Evolutionary conservation across 2,888 invertebrate genomes (phyloP).

Genomic region (Trileptium ribeirensis): DNA sequence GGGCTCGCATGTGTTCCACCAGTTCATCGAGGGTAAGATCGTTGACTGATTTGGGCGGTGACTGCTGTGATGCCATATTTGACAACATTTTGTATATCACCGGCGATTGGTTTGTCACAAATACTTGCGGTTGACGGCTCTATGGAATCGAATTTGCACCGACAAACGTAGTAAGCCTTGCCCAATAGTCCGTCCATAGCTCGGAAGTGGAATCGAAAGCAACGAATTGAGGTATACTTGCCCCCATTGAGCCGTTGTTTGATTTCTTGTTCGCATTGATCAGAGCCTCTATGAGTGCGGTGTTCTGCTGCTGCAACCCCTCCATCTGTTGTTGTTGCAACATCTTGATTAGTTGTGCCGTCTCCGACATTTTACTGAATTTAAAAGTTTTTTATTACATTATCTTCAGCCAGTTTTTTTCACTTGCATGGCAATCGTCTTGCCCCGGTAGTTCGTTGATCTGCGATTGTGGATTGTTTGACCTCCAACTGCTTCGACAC

Average conservation of each 20-base stretch:
- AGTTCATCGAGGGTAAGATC: neutral
- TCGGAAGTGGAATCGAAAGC: neutral
- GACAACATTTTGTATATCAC: neutral
- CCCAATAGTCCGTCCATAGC: slow-evolving; percentile 11
- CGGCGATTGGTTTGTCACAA: neutral
- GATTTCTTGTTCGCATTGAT: neutral
- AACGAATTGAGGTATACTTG: neutral
- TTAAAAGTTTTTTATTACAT: too few species aligned
- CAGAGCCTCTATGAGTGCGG: neutral
- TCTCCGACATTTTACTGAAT: slow-evolving; percentile 8
- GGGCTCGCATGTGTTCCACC: slow-evolving; percentile 12
- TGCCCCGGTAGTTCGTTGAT: too few species aligned
- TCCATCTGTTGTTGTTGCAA: slow-evolving; percentile 5
- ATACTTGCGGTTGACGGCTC: neutral
- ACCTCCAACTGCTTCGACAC: too few species aligned
- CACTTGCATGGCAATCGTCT: too few species aligned
- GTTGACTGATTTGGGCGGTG: neutral
- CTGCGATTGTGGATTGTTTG: too few species aligned
- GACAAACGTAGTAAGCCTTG: neutral
- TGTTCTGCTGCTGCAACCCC: neutral
- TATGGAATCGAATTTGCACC: neutral
- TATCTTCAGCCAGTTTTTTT: too few species aligned
- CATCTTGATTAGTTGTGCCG: neutral
- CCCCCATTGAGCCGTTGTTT: neutral
- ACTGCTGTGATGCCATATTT: neutral